phyloP scores from a whole-genome alignment of 2,888 invertebrate species.

The Carabus problematicus region DNA sequence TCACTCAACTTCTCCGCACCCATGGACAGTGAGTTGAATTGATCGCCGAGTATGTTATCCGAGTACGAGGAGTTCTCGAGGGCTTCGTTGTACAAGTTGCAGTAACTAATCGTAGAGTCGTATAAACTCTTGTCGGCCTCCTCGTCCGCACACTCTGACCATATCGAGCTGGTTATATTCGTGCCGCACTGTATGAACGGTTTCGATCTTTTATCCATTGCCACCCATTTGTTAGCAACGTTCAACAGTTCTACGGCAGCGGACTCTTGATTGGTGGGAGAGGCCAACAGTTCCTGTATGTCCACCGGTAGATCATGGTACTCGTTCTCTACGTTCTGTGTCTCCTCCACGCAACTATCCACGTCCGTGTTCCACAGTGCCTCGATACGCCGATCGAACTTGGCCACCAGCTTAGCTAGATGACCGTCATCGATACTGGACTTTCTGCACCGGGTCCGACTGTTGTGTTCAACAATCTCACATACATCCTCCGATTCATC shows the following conservation, averaged over 20 bases:
- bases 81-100: conserved; percentile 51
- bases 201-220: conserved; percentile 50
- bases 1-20: conserved; percentile 32
- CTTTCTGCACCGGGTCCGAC: conserved; percentile 48
- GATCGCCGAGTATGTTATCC: conserved; percentile 47
- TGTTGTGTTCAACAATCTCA: conserved; percentile 45
- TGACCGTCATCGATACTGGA: conserved; percentile 53
- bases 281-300: conserved; percentile 66
- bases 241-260: conserved; percentile 53
- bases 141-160: conserved; percentile 57
- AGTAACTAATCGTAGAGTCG: conserved; percentile 33
- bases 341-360: conserved; percentile 45
- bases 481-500: conserved; percentile 50
- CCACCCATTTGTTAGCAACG: conserved; percentile 52
- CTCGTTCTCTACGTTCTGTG: conserved; percentile 62
- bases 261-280: conserved; percentile 61
- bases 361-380: conserved; percentile 65
- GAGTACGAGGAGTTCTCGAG: conserved; percentile 48
- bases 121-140: conserved; percentile 49
- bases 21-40: conserved; percentile 34
- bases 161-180: conserved; percentile 64
- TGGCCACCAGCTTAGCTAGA: conserved; percentile 64
- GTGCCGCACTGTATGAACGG: conserved; percentile 60
- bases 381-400: conserved; percentile 73
- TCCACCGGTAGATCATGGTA: conserved; percentile 70